Evolutionary conservation across 2,888 invertebrate species (phyloP), one percentile per base, ranked within the genome.

Genomic region (Apodemia zela): DNA sequence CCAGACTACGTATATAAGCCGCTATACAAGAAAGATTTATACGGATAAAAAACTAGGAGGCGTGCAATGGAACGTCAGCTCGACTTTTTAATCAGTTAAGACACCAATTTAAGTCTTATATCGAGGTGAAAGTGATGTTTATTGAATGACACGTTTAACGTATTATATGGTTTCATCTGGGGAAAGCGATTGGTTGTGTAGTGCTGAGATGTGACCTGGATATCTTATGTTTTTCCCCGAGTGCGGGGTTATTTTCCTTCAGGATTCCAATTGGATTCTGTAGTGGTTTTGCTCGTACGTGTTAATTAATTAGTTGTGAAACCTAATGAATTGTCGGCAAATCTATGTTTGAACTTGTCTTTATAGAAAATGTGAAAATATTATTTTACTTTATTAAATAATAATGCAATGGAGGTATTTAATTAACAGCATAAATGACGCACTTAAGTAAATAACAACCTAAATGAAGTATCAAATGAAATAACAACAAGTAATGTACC

Each of bases 161-260:
- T 25, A 15, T 54, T 57, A 57, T 57, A 57, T 57, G 25, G 15
- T 57, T 57, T 57, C 54, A 57, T 57, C 54, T 57, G 54, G 54
- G 54, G 29, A 57, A 57, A 57, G 57, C 57, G 57, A 21, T 57
- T 47, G 47, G 47, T 45, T 51, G 21, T 11, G 29, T n/a, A 57
- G 57, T 29, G 13, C n/a, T 57, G 15, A 57, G 15, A 57, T 57
- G 57, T 57, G 57, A 57, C 57, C 57, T 57, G 57, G 25, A 57
- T 57, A 57, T 57, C 57, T 54, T 54, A 57, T 29, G 21, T 25
- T 57, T 57, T 57, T 29, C 47, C 47, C 47, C 5, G 54, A 54
- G 57, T n/a, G 25, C 8, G 25, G 15, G 57, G 29, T n/a, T 29
- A 25, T 57, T 57, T 57, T 29, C 54, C 54, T 54, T 21, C 1